phyloP scores from a whole-genome alignment of 2,797 vertebrate genomes.

The Masticophis lateralis region DNA sequence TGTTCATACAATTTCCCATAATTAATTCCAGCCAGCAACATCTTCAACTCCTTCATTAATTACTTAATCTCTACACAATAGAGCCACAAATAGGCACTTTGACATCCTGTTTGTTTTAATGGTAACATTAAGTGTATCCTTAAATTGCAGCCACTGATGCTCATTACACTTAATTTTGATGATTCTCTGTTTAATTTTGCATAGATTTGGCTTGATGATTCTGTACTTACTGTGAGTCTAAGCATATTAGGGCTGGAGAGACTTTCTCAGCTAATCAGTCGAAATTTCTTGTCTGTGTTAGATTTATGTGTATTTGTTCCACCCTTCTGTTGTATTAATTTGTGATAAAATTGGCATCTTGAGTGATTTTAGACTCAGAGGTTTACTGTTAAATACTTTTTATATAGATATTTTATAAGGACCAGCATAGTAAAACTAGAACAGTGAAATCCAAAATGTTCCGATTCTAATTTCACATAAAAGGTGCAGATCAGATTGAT shows the following conservation, averaged over 20 bases:
- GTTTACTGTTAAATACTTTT: not conserved
- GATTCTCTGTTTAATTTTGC: not conserved
- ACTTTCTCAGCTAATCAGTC: not conserved
- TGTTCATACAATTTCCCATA: constrained; percentile 51
- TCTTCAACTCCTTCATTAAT: constrained; percentile 8
- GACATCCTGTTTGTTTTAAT: not conserved
- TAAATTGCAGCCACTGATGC: not conserved
- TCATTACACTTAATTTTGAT: not conserved
- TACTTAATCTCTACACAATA: rapidly evolving
- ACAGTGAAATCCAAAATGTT: not conserved
- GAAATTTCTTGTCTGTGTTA: not conserved
- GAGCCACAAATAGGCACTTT: not conserved
- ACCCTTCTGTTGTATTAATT: not conserved
- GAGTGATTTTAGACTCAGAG: not conserved
- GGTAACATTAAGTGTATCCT: not conserved
- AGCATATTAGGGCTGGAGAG: not conserved
- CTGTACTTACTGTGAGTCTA: not conserved
- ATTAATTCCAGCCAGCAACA: constrained; percentile 45
- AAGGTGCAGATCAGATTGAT: not conserved
- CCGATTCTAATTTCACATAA: not conserved
- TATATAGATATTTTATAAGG: not conserved
- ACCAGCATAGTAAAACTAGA: not conserved
- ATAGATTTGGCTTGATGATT: not conserved
- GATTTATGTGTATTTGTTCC: not conserved
- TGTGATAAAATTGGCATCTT: not conserved